phyloP scores from a whole-genome alignment of 2,113 vertebrate species.

The Gymnorhina tibicen region DNA sequence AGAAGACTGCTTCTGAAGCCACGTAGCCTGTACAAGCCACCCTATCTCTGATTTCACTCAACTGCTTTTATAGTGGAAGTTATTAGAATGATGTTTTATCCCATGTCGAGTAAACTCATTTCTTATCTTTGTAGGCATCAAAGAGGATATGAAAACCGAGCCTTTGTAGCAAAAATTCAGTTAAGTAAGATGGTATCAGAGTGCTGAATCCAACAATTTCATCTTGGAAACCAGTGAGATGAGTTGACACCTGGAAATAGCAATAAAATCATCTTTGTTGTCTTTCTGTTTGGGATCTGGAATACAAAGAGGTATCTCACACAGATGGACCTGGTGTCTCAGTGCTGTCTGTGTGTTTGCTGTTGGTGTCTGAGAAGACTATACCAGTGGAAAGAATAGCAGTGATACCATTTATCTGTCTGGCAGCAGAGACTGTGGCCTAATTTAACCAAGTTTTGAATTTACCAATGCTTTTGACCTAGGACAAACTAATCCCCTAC shows the following conservation, averaged over 20 bases:
- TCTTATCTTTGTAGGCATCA: conserved; percentile 9
- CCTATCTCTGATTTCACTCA: not conserved
- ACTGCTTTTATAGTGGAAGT: not conserved
- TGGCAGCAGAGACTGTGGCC: not conserved
- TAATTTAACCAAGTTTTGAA: not conserved
- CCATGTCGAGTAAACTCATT: not conserved
- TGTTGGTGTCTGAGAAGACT: not conserved
- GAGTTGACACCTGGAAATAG: not conserved
- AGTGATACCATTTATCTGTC: not conserved
- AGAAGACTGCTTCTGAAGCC: not conserved
- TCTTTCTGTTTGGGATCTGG: not conserved
- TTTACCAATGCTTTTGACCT: not conserved
- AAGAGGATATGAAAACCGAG: not conserved
- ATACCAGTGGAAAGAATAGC: not conserved
- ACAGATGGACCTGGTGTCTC: not conserved
- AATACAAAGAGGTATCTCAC: not conserved
- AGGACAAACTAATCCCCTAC: not conserved
- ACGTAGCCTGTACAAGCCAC: not conserved
- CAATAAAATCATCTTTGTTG: not conserved
- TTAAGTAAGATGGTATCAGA: not conserved
- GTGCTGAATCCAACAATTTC: not conserved
- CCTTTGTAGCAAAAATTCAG: not conserved
- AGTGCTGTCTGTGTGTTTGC: not conserved
- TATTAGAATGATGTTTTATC: not conserved
- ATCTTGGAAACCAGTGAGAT: not conserved